Evolutionary conservation across 2,888 invertebrate species (phyloP), one percentile per base, ranked within the genome.

Genomic region (Macrophya annulata): DNA sequence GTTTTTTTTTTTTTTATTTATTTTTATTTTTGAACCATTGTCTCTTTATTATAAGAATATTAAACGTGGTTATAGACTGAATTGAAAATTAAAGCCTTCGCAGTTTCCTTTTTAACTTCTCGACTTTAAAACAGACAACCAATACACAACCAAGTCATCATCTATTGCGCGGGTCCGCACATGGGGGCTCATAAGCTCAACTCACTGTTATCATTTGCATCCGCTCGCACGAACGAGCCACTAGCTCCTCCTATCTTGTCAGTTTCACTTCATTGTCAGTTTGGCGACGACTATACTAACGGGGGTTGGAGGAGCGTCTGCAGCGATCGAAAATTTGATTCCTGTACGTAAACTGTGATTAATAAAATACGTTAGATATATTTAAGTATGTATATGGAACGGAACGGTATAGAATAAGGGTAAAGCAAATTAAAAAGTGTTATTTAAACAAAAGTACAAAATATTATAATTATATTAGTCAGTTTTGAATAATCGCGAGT

Each of bases 181-280:
- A 83, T 83, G 68, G 71, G 83, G 83, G 83, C 68, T 83, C 83
- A 83, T 83, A 83, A 83, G 51, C 83, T 83, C 83, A 83, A 83
- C 83, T 83, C 83, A 83, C 65, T 83, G 83, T 83, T 83, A 83
- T 83, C 83, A 83, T 83, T 83, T 83, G 83, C 83, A 83, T 83
- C 83, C 83, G 83, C 83, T 83, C 83, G 45, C 21, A 68, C 48
- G 62, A 37, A 31, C 45, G 45, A 68, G 68, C 37, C 68, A 21
- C 72, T 62, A 62, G 62, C 25, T 62, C 21, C 4, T 62, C 62
- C 62, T 62, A 59, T 77, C 51, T 81, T 81, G 81, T 83, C 83
- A 83, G 83, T 83, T 68, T 83, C 68, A 51, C 43, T 83, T 68
- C 83, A 71, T 62, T 71, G 83, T 68, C 40, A 31, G 82, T 68